A percentile compares a stretch with the other conserved stretches of the same genome.
phyloP scores from a whole-genome alignment of 2,888 invertebrate genomes.

The Syrphus vitripennis region DNA sequence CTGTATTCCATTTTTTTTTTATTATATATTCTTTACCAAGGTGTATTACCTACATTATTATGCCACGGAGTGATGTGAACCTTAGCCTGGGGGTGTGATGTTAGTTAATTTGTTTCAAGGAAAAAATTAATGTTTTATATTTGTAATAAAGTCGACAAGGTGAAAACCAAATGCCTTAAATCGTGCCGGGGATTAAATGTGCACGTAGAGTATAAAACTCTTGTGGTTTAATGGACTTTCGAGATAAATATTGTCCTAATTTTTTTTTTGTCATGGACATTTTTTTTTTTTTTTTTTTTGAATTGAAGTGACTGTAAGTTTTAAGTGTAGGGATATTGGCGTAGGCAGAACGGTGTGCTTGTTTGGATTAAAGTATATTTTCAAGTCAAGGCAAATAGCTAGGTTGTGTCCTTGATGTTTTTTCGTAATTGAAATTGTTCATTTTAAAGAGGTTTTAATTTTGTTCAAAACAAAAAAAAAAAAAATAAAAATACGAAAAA shows the following conservation, averaged over 20 bases:
- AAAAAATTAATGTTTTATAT: slow-evolving; percentile 45
- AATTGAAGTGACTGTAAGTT: background rate
- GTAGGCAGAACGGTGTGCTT: background rate
- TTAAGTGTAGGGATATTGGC: background rate
- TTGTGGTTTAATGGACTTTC: slow-evolving; percentile 44
- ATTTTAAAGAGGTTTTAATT: slow-evolving; percentile 11
- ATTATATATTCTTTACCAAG: slow-evolving; percentile 18
- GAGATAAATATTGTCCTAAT: slow-evolving; percentile 34
- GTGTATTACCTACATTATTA: slow-evolving; percentile 46
- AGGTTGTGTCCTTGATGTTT: slow-evolving; percentile 1
- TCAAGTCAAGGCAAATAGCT: slow-evolving; percentile 10
- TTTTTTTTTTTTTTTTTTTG: background rate
- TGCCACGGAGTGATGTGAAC: slow-evolving; percentile 44
- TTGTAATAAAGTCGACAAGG: slow-evolving; percentile 27
- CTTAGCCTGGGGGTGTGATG: slow-evolving; percentile 37
- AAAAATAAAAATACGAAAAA: background rate
- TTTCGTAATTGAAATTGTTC: slow-evolving; percentile 9
- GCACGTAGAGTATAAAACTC: background rate
- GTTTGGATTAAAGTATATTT: background rate
- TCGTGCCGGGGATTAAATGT: slow-evolving; percentile 37
- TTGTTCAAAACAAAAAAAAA: background rate
- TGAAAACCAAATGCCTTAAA: slow-evolving; percentile 31
- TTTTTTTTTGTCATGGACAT: background rate
- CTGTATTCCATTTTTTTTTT: background rate
- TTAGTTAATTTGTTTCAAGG: slow-evolving; percentile 56